Evolutionary conservation across 64 coral and sea anemone genomes (phyloP).

Genomic region (Pocillopora damicornis): DNA sequence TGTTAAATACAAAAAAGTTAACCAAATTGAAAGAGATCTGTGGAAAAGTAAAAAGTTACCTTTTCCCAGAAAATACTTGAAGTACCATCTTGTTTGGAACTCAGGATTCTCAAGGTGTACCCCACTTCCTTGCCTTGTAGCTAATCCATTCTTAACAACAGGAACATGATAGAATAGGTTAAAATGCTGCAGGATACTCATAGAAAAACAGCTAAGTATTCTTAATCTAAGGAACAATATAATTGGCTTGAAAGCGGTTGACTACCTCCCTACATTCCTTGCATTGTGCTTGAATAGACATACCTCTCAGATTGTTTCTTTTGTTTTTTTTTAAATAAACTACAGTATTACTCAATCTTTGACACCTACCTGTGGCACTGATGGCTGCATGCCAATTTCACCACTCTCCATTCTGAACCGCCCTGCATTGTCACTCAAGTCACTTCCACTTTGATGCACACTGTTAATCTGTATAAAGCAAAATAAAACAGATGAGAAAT

Average conservation of each 20-base stretch:
- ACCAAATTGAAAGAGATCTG: not conserved
- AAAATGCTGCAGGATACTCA: not conserved
- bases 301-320: too few relatives aligned
- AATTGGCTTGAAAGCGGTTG: too few relatives aligned
- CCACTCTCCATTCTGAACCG: conserved; percentile 46
- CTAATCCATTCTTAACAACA: conserved; percentile 4
- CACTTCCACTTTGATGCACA: not conserved
- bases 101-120: conserved; percentile 97
- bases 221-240: too few relatives aligned
- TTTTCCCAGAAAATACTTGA: conserved; percentile 99
- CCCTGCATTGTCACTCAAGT: conserved; percentile 20
- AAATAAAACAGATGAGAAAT: not conserved
- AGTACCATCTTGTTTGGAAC: conserved; percentile 98
- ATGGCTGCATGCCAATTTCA: conserved; percentile 25
- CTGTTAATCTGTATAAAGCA: conserved; percentile 3
- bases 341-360: too few relatives aligned
- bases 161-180: not conserved
- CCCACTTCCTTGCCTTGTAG: conserved; percentile 71
- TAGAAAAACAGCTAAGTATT: too few relatives aligned
- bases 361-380: not conserved
- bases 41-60: conserved; percentile 26
- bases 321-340: too few relatives aligned
- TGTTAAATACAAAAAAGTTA: not conserved
- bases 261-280: too few relatives aligned
- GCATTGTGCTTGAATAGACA: too few relatives aligned